Conservation (phyloP, 1,140 invertebrate species). For the Centruroides sculpturatus region DNA sequence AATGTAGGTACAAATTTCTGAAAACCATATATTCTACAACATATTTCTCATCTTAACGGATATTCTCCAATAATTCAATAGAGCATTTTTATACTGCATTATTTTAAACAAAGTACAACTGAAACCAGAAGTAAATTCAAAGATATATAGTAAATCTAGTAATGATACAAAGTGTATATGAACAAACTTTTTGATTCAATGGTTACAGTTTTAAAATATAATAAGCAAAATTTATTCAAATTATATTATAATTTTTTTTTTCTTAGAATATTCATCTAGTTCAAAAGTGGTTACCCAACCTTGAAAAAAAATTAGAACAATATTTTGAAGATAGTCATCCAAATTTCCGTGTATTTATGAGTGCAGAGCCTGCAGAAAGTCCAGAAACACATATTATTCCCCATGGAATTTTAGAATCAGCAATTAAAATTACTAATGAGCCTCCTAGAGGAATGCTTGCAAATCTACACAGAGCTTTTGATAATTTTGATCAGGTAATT, state of each 20-base stretch:
- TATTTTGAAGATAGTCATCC: conserved; percentile 48
- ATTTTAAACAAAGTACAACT: too few relatives aligned
- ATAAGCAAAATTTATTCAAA: too few relatives aligned
- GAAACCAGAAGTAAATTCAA: too few relatives aligned
- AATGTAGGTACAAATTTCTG: too few relatives aligned
- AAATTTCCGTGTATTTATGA: conserved; percentile 79
- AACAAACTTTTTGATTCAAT: too few relatives aligned
- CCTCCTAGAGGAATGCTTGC: conserved; percentile 92
- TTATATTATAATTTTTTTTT: not conserved
- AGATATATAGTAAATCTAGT: too few relatives aligned
- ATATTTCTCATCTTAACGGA: too few relatives aligned
- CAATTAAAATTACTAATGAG: conserved; percentile 95
- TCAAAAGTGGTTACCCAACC: conserved; percentile 72
- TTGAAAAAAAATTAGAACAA: conserved; percentile 83
- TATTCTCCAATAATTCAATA: too few relatives aligned
- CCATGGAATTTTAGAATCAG: conserved; percentile 81
- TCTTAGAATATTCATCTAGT: conserved; percentile 85
- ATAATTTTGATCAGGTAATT: conserved; percentile 65
- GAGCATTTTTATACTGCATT: too few relatives aligned
- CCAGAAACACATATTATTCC: conserved; percentile 49
- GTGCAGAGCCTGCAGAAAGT: conserved; percentile 77
- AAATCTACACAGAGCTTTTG: conserved; percentile 86
- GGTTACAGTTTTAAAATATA: too few relatives aligned
- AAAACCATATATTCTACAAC: too few relatives aligned
- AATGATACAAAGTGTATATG: too few relatives aligned